Evolutionary conservation across 2,797 vertebrate species (phyloP).

Genomic region (Mionectes olivaceus): DNA sequence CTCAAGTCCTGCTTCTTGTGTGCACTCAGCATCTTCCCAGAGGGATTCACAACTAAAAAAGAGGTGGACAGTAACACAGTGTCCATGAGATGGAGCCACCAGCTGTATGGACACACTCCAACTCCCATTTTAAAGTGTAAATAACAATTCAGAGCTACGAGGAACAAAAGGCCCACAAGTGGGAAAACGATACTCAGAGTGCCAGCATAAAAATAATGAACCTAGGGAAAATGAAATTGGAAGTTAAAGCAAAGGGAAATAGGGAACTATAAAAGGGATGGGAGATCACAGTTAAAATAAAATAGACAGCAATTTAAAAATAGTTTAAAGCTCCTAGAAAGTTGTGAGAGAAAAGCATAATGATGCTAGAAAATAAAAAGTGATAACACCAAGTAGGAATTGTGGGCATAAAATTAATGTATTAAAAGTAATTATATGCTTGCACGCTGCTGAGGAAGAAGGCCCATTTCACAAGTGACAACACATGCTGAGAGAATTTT

Average conservation of each 20-base stretch:
- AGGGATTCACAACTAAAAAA: not conserved
- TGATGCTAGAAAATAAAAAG: not conserved
- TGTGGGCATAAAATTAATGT: not conserved
- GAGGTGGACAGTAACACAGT: not conserved
- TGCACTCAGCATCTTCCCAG: not conserved
- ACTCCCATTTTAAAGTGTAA: not conserved
- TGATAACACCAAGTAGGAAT: not conserved
- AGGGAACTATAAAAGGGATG: not conserved
- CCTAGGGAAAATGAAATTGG: constrained; percentile 28
- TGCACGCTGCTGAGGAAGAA: not conserved
- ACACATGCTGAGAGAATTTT: not conserved
- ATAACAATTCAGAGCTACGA: not conserved
- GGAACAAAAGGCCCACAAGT: not conserved
- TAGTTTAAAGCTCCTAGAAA: constrained; percentile 16
- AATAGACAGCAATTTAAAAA: constrained; percentile 23
- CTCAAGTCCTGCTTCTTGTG: not conserved
- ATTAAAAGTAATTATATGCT: not conserved
- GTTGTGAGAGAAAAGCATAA: not conserved
- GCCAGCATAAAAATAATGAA: constrained; percentile 29
- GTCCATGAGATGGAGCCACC: not conserved
- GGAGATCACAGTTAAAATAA: constrained; percentile 11
- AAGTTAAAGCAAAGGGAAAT: constrained; percentile 30
- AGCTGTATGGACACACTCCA: not conserved
- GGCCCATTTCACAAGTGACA: not conserved
- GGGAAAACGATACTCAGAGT: constrained; percentile 8